Evolutionary conservation across 2,797 vertebrate genomes (phyloP).

Genomic region (Alcedo quadribrachys): DNA sequence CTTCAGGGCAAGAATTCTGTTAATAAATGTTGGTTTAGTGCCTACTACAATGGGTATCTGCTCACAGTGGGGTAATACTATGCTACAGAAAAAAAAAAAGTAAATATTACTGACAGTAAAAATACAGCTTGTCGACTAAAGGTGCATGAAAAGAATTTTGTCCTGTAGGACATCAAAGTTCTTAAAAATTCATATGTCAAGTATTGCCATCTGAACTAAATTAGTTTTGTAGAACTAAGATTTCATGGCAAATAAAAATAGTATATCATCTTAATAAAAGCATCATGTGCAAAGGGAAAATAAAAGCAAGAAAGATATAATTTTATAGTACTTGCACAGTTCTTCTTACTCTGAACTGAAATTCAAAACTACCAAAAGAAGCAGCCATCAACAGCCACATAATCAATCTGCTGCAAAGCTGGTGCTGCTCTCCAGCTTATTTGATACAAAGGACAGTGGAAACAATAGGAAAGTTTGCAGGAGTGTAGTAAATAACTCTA

Average conservation of each 20-base stretch:
- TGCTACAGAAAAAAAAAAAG: not conserved
- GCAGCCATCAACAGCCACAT: constrained; percentile 63
- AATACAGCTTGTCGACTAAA: constrained; percentile 64
- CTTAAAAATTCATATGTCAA: constrained; percentile 76
- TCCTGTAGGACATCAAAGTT: constrained; percentile 75
- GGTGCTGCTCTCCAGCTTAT: constrained; percentile 53
- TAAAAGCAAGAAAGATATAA: constrained; percentile 73
- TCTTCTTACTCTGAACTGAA: constrained; percentile 71
- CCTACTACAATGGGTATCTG: not conserved
- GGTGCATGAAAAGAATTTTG: constrained; percentile 70
- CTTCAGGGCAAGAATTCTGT: not conserved
- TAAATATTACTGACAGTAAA: constrained; percentile 49
- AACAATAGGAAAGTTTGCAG: constrained; percentile 63
- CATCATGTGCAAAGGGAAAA: constrained; percentile 72
- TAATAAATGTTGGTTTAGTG: constrained; percentile 20
- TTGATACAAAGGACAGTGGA: constrained; percentile 64
- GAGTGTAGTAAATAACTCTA: constrained; percentile 54
- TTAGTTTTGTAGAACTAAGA: constrained; percentile 78
- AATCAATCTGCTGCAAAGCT: constrained; percentile 69
- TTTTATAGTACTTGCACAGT: constrained; percentile 62
- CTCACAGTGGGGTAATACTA: constrained; percentile 8
- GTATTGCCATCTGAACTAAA: constrained; percentile 79
- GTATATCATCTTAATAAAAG: constrained; percentile 80
- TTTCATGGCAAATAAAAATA: constrained; percentile 82
- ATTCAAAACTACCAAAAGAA: constrained; percentile 73